Evolutionary conservation across 2,888 invertebrate species (phyloP), one percentile per base, ranked within the genome.

Genomic region (Amiota communis): DNA sequence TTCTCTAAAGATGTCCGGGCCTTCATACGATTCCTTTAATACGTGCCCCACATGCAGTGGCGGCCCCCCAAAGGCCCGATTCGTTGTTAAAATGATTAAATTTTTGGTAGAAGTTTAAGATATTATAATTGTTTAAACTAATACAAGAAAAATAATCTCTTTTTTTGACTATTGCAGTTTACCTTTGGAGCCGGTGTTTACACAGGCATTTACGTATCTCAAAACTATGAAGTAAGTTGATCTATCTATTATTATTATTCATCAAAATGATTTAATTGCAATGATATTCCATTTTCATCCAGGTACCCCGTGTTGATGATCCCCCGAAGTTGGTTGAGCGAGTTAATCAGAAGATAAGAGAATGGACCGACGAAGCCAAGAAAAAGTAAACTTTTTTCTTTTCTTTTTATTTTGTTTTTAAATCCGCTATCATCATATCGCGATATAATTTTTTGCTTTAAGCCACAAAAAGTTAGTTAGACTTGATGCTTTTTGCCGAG

Each of bases 301-400:
- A 97, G 96, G 92, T 97, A 78, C 96, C 96, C 9, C 93, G 94
- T 87, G 95, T 97, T 8, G 96, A 97, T 90, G 95, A 97, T 80
- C 97, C 97, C 4, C 90, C 91, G 75, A 93, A 93, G 80, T 87
- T 97, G 81, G 90, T 93, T 84, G 93, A 94, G 77, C 94, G 93
- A 17, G 8, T 79, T 15, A 83, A 85, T 68, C 75, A 79, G 36
- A 83, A 83, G 68, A 49, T 86, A 0, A 78, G 84, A 8, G 86
- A 83, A 71, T 93, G 92, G 87, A 89, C 94, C 23, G 94, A 96
- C 11, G 84, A 88, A 15, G 83, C 86, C 74, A 87, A 86, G 78
- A 92, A 92, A 76, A 93, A 95, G 90, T 87, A 88, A 87, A 36
- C 36, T 36, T 36, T 36, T 36, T 36, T 23, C 3, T 36, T 36